These are phyloP conservation scores for Slavum lentiscoides DNA, from an alignment of 2,888 invertebrate genomes.

Conservation along the genomic window DNA sequence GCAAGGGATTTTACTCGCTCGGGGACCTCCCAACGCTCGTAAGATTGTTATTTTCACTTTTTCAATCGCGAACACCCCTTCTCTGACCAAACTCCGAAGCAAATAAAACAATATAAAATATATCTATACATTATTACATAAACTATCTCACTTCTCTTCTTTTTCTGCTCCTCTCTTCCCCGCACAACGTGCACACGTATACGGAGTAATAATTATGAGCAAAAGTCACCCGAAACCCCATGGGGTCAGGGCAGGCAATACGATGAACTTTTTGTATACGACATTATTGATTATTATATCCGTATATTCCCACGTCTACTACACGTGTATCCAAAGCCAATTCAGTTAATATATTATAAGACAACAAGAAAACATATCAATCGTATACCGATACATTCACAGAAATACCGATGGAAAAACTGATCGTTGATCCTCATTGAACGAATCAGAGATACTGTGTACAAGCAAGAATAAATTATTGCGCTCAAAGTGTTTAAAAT, in stretches of 20 bases:
- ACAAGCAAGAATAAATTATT: too few species aligned
- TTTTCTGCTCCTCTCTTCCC: too few species aligned
- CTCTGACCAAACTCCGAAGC: conserved; percentile 45
- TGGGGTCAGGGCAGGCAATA: conserved; percentile 8
- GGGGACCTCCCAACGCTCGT: conserved; percentile 51
- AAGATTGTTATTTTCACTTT: conserved; percentile 53
- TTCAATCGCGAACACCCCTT: conserved; percentile 43
- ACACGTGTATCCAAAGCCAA: background rate
- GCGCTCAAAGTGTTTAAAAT: too few species aligned
- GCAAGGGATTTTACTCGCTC: conserved; percentile 45
- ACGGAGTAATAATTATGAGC: conserved; percentile 44
- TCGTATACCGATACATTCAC: background rate
- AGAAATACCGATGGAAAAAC: conserved; percentile 9
- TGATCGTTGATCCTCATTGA: background rate
- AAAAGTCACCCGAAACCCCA: conserved; percentile 38
- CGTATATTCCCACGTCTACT: background rate
- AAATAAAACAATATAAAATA: conserved; percentile 48
- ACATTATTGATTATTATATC: conserved; percentile 34
- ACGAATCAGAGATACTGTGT: background rate
- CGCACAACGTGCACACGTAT: background rate
- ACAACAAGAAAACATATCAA: conserved; percentile 16
- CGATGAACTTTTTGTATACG: conserved; percentile 41
- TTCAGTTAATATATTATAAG: conserved; percentile 19
- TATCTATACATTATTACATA: conserved; percentile 6
- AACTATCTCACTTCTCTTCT: too few species aligned